phyloP scores from a whole-genome alignment of 2,888 invertebrate genomes.

The Gymnoscelis rufifasciata region DNA sequence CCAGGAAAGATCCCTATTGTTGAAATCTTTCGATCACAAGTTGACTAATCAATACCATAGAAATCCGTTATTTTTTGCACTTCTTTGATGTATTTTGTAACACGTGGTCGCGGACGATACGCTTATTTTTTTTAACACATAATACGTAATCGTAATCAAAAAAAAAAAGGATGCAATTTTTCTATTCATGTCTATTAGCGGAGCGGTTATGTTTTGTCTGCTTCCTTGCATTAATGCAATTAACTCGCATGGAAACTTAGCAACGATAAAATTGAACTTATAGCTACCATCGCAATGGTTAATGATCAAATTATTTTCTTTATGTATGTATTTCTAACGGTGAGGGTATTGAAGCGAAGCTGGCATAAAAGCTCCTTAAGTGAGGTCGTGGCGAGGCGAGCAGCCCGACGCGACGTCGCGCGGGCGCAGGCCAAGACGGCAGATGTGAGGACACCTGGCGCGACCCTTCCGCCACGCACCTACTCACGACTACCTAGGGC shows the following conservation, averaged over 20 bases:
- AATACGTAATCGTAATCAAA: no score
- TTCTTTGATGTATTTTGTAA: constrained; percentile 13
- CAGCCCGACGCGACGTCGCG: constrained; percentile 33
- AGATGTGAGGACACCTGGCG: constrained; percentile 76
- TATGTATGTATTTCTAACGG: constrained; percentile 42
- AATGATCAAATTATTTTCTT: constrained; percentile 16
- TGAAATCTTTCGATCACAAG: constrained; percentile 47
- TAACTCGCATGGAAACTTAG: not conserved
- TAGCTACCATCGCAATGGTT: constrained; percentile 4
- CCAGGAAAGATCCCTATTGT: constrained; percentile 51
- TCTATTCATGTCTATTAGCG: not conserved
- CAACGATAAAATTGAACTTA: constrained; percentile 4
- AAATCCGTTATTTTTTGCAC: constrained; percentile 38
- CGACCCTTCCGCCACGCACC: constrained; percentile 68
- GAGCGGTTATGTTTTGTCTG: no score
- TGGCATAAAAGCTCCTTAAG: constrained; percentile 49
- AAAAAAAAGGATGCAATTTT: no score
- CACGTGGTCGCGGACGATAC: constrained; percentile 3
- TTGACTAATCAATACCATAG: constrained; percentile 50
- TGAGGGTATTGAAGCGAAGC: constrained; percentile 58
- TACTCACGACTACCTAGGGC: constrained; percentile 14
- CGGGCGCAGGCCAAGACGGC: constrained; percentile 60
- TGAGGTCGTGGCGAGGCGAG: constrained; percentile 42
- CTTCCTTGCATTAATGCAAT: not conserved
- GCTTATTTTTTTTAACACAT: not conserved